A percentile compares a stretch with the other conserved stretches of the same genome.
These are phyloP conservation scores for Nephrotoma appendiculata DNA, from an alignment of 2,888 invertebrate genomes.

Conservation along the genomic window DNA sequence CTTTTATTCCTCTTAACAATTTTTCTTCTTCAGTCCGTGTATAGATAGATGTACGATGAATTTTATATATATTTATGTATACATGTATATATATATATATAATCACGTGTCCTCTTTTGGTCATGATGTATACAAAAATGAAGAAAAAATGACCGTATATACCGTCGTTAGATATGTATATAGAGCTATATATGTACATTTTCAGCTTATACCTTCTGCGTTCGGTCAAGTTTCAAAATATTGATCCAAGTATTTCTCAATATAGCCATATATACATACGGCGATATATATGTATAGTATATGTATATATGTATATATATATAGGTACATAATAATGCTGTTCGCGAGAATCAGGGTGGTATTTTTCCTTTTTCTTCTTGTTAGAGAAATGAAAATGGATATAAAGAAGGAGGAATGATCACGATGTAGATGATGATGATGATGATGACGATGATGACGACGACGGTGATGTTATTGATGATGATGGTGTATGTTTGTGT, in stretches of 20 bases:
- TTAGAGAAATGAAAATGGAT: neutral
- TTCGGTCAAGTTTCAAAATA: constrained; percentile 8
- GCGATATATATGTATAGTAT: neutral
- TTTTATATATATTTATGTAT: neutral
- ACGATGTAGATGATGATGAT: constrained; percentile 5
- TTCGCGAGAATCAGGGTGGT: constrained; percentile 6
- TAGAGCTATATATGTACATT: neutral
- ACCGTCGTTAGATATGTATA: neutral
- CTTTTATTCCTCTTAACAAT: neutral
- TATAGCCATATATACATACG: neutral
- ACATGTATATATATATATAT: neutral
- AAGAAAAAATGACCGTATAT: neutral
- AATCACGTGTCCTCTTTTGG: constrained; percentile 4
- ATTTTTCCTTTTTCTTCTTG: neutral
- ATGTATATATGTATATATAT: neutral
- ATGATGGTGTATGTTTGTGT: constrained; percentile 7
- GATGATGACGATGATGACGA: constrained; percentile 3
- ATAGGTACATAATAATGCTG: constrained; percentile 4
- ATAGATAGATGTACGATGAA: constrained; percentile 1
- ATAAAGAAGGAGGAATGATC: constrained; percentile 4
- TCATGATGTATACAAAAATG: neutral
- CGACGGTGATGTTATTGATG: constrained; percentile 5
- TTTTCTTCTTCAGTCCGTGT: neutral
- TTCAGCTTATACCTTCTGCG: constrained; percentile 5
- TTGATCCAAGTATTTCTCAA: constrained; percentile 6